These are phyloP conservation scores for Chaenogobius annularis DNA, from an alignment of 2,113 vertebrate species.

Conservation along the genomic window DNA sequence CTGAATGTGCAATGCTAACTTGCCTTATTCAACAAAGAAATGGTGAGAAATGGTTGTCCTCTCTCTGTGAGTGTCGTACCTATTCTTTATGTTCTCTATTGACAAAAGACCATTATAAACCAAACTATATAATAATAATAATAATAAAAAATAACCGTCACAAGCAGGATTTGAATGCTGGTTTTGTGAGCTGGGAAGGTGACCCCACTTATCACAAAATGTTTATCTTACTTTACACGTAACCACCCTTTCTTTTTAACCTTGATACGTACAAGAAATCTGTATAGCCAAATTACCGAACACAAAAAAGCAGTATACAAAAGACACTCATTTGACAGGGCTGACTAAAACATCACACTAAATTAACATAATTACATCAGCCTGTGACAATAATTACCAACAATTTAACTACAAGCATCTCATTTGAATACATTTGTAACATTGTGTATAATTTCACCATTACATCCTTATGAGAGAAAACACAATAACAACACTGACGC, in stretches of 20 bases:
- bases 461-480: constrained; percentile 18
- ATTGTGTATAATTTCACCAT: constrained; percentile 5
- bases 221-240: background rate
- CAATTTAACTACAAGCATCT: constrained; percentile 6
- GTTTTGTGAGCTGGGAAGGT: background rate
- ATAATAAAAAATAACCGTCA: background rate
- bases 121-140: background rate
- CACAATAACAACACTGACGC: constrained; percentile 13
- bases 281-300: too few species aligned
- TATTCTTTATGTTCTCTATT: too few species aligned
- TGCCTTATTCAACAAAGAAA: background rate
- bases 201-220: background rate
- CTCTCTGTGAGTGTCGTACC: too few species aligned
- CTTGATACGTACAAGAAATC: background rate
- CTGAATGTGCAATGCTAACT: background rate
- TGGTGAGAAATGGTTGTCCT: too few species aligned
- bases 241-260: background rate
- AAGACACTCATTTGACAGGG: background rate
- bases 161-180: background rate
- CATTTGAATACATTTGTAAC: constrained; percentile 4
- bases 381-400: background rate
- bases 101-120: background rate
- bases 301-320: background rate
- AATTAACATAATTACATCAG: background rate
- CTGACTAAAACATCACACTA: background rate